phyloP scores from a whole-genome alignment of 2,888 invertebrate species.

The Isotomurus palustris region DNA sequence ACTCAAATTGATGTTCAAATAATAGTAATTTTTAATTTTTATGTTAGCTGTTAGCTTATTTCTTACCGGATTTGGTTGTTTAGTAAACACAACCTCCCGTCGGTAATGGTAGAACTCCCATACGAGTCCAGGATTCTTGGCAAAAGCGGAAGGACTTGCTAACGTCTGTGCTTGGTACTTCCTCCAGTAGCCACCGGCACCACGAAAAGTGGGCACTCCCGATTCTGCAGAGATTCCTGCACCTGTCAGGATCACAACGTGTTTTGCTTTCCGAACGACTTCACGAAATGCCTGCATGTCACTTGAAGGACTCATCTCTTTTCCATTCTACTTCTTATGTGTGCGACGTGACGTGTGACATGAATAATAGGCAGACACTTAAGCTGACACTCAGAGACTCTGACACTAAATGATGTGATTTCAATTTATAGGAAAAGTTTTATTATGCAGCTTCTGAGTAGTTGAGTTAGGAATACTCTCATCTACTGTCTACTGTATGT shows the following conservation, averaged over 20 bases:
- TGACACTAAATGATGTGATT: too few relatives aligned
- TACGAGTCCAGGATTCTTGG: constrained; percentile 67
- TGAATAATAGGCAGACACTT: too few relatives aligned
- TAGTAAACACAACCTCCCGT: constrained; percentile 68
- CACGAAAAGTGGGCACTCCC: constrained; percentile 81
- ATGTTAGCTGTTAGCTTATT: neutral
- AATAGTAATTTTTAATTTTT: neutral
- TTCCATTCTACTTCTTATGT: too few relatives aligned
- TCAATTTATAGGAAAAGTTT: too few relatives aligned
- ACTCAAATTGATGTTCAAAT: neutral
- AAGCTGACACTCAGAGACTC: too few relatives aligned
- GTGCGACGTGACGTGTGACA: too few relatives aligned
- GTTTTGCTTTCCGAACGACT: constrained; percentile 58
- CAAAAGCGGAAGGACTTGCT: constrained; percentile 67
- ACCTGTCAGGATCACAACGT: constrained; percentile 67
- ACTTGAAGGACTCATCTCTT: constrained; percentile 42
- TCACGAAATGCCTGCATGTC: constrained; percentile 58
- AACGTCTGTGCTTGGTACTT: constrained; percentile 64
- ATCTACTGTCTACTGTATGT: too few relatives aligned
- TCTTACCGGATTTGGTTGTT: constrained; percentile 64
- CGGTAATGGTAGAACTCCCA: constrained; percentile 90
- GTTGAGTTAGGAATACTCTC: too few relatives aligned
- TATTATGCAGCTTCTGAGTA: too few relatives aligned
- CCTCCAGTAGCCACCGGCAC: constrained; percentile 76
- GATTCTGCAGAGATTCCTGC: constrained; percentile 79